Percentiles rank a stretch among this genome's conserved stretches.
Conservation (phyloP, 2,113 vertebrate genomes). For the Hippolais icterina region DNA sequence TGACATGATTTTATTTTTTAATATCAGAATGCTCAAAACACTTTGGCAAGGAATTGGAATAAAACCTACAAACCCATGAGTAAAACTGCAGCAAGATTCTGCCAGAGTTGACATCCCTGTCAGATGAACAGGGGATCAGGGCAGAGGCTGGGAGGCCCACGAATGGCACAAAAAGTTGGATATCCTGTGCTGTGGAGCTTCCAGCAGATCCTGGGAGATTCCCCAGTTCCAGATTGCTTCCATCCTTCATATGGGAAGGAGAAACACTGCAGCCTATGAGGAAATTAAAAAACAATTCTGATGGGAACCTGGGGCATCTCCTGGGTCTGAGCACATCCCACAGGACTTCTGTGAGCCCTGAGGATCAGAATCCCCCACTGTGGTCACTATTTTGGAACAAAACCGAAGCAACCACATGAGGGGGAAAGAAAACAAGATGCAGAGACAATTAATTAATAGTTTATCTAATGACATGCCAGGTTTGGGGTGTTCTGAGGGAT, state of each 20-base stretch:
- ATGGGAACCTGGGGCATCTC: not conserved
- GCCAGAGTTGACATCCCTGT: not conserved
- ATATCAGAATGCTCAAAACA: not conserved
- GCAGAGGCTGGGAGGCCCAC: not conserved
- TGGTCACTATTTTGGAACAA: not conserved
- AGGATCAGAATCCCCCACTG: not conserved
- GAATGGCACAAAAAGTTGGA: not conserved
- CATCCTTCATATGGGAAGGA: not conserved
- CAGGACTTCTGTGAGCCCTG: not conserved
- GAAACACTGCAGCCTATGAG: not conserved
- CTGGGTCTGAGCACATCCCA: not conserved
- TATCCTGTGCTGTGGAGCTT: not conserved
- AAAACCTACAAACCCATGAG: not conserved
- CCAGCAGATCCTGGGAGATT: not conserved
- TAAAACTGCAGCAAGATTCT: not conserved
- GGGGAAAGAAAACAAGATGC: fast-evolving
- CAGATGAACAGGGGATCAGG: not conserved
- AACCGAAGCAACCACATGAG: not conserved
- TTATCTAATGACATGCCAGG: not conserved
- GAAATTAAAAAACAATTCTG: not conserved
- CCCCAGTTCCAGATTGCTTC: not conserved
- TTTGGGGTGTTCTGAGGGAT: not conserved
- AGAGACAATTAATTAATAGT: not conserved
- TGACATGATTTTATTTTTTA: not conserved
- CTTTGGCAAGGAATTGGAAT: not conserved